Conservation (phyloP, 2,888 invertebrate species). For the Leptinotarsa rubiginosa region DNA sequence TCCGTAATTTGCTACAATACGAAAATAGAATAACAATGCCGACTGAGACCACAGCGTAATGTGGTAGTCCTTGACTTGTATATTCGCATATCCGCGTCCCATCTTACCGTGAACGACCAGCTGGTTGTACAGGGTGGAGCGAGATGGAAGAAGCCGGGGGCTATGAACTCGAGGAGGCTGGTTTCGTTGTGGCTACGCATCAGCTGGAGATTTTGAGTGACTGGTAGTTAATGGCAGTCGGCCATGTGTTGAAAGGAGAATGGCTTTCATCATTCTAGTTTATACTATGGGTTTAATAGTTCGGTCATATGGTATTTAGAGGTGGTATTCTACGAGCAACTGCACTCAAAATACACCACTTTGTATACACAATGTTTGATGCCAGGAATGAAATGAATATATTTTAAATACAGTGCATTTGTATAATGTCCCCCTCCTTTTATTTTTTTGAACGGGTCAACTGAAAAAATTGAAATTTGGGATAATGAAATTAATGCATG, state of each 20-base stretch:
- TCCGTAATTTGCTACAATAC: conserved; percentile 47
- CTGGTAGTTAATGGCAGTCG: conserved; percentile 2
- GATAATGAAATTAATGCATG: no score
- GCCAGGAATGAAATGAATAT: no score
- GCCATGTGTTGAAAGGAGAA: neutral
- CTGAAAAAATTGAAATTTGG: no score
- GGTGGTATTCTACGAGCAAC: no score
- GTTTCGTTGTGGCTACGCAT: neutral
- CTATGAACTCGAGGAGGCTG: conserved; percentile 6
- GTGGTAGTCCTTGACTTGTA: conserved; percentile 60
- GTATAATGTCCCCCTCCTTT: no score
- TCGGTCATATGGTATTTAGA: no score
- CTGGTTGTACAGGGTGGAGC: conserved; percentile 35
- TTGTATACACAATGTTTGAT: no score
- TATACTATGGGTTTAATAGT: no score
- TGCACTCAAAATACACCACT: no score
- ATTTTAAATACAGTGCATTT: no score
- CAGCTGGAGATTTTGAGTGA: conserved; percentile 14
- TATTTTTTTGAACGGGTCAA: no score
- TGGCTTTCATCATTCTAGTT: neutral
- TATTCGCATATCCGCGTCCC: conserved; percentile 60
- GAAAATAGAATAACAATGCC: conserved; percentile 45
- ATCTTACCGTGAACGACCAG: conserved; percentile 53
- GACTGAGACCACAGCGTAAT: conserved; percentile 46
- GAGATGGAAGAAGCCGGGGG: neutral